Evolutionary conservation across 2,113 vertebrate genomes (phyloP).

Genomic region (Ciconia stormi): DNA sequence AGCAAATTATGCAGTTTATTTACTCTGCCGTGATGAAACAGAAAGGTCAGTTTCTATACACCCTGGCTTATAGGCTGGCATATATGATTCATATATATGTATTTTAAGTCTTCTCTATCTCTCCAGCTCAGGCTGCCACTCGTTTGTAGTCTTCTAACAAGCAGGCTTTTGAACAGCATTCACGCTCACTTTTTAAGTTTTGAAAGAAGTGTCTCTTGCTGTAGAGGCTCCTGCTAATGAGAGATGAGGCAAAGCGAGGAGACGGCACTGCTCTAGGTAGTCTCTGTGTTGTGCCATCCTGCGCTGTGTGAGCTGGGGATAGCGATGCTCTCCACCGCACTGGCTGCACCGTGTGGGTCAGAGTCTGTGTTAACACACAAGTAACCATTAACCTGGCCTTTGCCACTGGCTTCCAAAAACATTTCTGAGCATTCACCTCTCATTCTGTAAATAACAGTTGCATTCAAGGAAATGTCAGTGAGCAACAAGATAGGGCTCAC

Average conservation of each 20-base stretch:
- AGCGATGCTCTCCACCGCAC: neutral
- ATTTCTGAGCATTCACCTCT: conserved; percentile 38
- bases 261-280: neutral
- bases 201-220: conserved; percentile 6
- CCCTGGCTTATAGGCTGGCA: neutral
- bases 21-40: conserved; percentile 14
- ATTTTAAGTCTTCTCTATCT: conserved; percentile 49
- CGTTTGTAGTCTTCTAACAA: conserved; percentile 39
- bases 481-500: neutral
- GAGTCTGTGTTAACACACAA: conserved; percentile 60
- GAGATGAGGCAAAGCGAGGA: conserved; percentile 27
- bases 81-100: conserved; percentile 25
- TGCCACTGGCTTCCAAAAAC: neutral
- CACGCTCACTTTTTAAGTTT: conserved; percentile 53
- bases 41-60: neutral
- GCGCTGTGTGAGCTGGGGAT: neutral
- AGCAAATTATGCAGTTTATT: conserved; percentile 31
- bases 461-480: conserved; percentile 26
- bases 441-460: neutral
- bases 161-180: conserved; percentile 48
- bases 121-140: conserved; percentile 52
- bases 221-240: conserved; percentile 55
- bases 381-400: conserved; percentile 67
- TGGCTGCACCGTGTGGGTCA: conserved; percentile 21
- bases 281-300: neutral